Evolutionary conservation across 2,797 vertebrate genomes (phyloP).

Genomic region (Girardinus metallicus): DNA sequence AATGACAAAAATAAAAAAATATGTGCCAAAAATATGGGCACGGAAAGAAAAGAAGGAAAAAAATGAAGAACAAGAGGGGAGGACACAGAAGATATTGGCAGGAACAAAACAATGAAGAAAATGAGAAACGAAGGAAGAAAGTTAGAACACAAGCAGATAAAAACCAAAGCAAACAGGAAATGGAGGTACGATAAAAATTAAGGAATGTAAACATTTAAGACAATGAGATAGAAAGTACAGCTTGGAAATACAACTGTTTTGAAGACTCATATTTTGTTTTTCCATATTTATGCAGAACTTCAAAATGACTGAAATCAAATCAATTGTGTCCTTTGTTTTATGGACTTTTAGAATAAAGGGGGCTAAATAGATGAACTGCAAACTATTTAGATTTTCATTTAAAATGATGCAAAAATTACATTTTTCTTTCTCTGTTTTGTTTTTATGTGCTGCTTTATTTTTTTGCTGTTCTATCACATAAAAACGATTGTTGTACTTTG

Average conservation of each 20-base stretch:
- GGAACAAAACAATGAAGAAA: background rate
- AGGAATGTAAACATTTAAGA: background rate
- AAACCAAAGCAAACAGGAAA: background rate
- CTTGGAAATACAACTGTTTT: background rate
- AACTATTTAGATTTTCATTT: background rate
- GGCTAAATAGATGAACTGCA: background rate
- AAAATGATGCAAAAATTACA: background rate
- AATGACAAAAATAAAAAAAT: too few relatives aligned
- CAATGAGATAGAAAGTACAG: background rate
- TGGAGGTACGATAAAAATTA: background rate
- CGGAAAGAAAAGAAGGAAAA: background rate
- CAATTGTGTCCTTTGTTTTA: background rate
- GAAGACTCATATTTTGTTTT: background rate
- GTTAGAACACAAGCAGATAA: background rate
- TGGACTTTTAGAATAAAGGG: background rate
- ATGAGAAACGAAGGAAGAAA: background rate
- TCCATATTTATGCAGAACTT: background rate
- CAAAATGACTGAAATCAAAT: background rate
- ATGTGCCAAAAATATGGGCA: background rate
- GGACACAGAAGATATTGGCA: background rate
- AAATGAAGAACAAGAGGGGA: background rate
- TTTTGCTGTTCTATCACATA: background rate
- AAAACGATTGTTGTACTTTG: background rate
- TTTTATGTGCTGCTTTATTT: background rate
- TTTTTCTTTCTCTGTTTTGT: background rate